phyloP scores from a whole-genome alignment of 2,797 vertebrate species.

The Iguana delicatissima region DNA sequence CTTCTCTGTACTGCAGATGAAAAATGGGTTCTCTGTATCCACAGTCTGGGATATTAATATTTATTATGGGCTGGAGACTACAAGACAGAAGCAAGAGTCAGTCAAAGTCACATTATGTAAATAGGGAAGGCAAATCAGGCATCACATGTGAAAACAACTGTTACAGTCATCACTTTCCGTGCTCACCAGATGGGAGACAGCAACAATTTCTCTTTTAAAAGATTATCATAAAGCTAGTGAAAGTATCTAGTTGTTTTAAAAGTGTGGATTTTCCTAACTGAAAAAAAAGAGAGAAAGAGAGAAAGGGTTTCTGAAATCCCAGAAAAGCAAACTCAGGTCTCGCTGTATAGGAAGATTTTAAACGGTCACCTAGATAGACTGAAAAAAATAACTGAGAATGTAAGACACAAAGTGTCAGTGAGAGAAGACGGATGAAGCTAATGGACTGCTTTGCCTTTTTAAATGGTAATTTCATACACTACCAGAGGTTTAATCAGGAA shows the following conservation, averaged over 20 bases:
- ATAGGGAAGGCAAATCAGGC: not conserved
- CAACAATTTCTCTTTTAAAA: not conserved
- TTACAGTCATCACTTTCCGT: not conserved
- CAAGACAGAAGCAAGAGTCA: not conserved
- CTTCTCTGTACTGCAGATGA: not conserved
- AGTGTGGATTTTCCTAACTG: not conserved
- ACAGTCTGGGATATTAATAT: not conserved
- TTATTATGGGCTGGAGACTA: not conserved
- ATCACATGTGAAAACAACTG: not conserved
- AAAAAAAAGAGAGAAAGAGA: not conserved
- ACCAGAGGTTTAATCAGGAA: not conserved
- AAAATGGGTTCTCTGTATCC: not conserved
- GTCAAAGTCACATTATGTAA: constrained; percentile 13
- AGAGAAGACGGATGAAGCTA: constrained; percentile 1
- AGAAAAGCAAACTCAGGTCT: not conserved
- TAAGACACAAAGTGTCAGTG: constrained; percentile 12
- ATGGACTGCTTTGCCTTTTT: constrained; percentile 32
- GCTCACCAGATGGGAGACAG: not conserved
- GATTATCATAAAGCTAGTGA: not conserved
- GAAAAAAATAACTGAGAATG: not conserved
- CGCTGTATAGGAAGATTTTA: not conserved
- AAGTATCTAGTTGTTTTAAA: not conserved
- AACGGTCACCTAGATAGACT: not conserved
- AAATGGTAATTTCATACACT: constrained; percentile 20
- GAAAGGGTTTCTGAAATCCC: not conserved